A percentile compares a stretch with the other conserved stretches of the same genome.
phyloP scores from a whole-genome alignment of 2,888 invertebrate species.

The Xanthia icteritia region DNA sequence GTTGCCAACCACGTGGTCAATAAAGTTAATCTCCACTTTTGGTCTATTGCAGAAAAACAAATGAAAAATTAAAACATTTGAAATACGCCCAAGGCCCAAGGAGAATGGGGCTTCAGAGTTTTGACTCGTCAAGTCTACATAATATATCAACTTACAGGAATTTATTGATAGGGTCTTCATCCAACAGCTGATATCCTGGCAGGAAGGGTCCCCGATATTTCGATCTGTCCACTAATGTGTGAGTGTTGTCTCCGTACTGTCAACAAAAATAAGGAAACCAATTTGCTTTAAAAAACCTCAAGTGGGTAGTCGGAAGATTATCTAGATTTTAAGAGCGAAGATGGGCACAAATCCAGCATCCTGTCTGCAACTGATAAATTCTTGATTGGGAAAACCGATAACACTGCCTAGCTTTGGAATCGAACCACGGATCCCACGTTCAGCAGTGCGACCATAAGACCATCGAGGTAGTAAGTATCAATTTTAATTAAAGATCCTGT shows the following conservation, averaged over 20 bases:
- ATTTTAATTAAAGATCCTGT: not conserved
- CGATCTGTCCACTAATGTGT: conserved; percentile 97
- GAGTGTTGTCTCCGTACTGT: conserved; percentile 98
- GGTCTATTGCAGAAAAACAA: conserved; percentile 88
- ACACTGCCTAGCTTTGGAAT: too few relatives aligned
- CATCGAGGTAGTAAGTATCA: not conserved
- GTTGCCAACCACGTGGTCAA: conserved; percentile 99
- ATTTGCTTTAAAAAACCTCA: not conserved
- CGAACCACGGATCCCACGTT: too few relatives aligned
- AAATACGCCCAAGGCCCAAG: not conserved
- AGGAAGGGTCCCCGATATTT: conserved; percentile 96
- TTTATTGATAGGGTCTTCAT: conserved; percentile 91
- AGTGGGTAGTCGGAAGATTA: not conserved
- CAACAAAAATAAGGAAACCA: not conserved
- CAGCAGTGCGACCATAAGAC: not conserved
- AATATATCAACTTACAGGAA: conserved; percentile 84
- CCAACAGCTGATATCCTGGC: conserved; percentile 93
- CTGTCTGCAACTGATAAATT: too few relatives aligned
- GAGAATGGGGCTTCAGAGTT: too few relatives aligned
- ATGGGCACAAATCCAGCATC: not conserved
- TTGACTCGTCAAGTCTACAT: too few relatives aligned
- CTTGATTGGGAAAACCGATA: too few relatives aligned
- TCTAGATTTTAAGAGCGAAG: not conserved
- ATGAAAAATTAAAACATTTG: not conserved
- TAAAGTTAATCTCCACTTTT: conserved; percentile 94